phyloP scores from a whole-genome alignment of 2,888 invertebrate species.

The Dicranocentrus wangi region DNA sequence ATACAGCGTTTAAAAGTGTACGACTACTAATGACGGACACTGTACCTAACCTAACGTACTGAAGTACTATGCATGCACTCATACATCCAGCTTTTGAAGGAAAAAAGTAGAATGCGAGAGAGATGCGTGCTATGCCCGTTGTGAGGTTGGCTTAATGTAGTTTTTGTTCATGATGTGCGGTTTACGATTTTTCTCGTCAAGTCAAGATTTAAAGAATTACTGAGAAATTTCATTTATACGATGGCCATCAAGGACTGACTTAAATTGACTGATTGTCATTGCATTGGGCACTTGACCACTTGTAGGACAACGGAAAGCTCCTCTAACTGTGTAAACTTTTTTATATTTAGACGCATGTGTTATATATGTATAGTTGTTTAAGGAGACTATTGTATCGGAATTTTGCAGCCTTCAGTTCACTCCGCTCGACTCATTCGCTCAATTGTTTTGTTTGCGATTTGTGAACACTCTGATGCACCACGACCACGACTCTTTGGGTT shows the following conservation, averaged over 20 bases:
- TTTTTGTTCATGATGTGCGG: slow-evolving; percentile 19
- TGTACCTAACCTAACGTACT: too few species aligned
- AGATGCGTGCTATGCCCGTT: slow-evolving; percentile 7
- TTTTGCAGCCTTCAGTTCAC: slow-evolving; percentile 37
- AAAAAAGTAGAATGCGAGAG: not conserved
- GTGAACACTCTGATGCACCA: not conserved
- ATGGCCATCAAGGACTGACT: slow-evolving; percentile 40
- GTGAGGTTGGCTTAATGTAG: slow-evolving; percentile 16
- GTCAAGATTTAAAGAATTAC: slow-evolving; percentile 19
- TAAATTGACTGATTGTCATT: slow-evolving; percentile 21
- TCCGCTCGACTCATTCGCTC: slow-evolving; percentile 26
- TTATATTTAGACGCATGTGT: too few species aligned
- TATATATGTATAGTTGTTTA: too few species aligned
- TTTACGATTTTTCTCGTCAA: slow-evolving; percentile 14
- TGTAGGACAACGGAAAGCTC: too few species aligned
- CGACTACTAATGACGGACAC: not conserved
- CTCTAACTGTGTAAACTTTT: too few species aligned
- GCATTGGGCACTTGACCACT: not conserved
- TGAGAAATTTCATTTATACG: slow-evolving; percentile 4
- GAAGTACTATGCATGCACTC: too few species aligned
- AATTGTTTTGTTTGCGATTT: slow-evolving; percentile 43
- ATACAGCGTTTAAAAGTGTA: slow-evolving; percentile 8
- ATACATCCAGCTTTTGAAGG: slow-evolving; percentile 16
- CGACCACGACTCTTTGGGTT: slow-evolving; percentile 20
- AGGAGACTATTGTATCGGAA: slow-evolving; percentile 29